phyloP scores from a whole-genome alignment of 2,888 invertebrate species.

The Microchrysa polita region DNA sequence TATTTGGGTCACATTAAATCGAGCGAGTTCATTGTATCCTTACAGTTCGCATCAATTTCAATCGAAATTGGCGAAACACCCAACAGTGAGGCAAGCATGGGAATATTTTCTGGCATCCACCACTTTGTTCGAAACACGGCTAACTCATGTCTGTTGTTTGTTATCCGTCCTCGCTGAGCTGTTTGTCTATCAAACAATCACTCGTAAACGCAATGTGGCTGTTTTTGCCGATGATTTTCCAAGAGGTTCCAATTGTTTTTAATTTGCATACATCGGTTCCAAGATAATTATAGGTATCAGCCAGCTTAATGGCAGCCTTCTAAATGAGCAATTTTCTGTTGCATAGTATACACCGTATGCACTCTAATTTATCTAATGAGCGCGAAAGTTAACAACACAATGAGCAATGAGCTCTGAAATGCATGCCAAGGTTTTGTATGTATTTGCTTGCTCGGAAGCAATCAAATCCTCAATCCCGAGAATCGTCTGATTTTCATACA shows the following conservation, averaged over 20 bases:
- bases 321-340: slow-evolving; percentile 43
- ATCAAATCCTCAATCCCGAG: slow-evolving; percentile 34
- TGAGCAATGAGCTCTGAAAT: slow-evolving; percentile 35
- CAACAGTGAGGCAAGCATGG: neutral
- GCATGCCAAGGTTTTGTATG: slow-evolving; percentile 40
- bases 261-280: slow-evolving; percentile 43
- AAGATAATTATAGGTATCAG: slow-evolving; percentile 39
- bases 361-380: slow-evolving; percentile 46
- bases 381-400: slow-evolving; percentile 34
- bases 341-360: slow-evolving; percentile 22
- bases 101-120: neutral
- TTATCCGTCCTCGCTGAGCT: neutral
- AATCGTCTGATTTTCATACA: slow-evolving; percentile 12
- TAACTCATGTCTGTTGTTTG: neutral
- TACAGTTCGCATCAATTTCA: neutral
- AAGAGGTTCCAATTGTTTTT: slow-evolving; percentile 39
- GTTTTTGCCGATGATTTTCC: slow-evolving; percentile 30
- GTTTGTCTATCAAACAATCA: slow-evolving; percentile 16
- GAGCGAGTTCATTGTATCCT: neutral
- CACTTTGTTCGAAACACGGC: neutral
- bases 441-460: slow-evolving; percentile 30
- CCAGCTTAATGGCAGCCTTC: slow-evolving; percentile 38
- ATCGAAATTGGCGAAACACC: neutral
- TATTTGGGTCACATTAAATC: neutral
- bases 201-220: neutral